These are phyloP conservation scores for Hexactinellida sp. DNA, from an alignment of 37 sponge, comb jelly and placozoan species.

Conservation along the genomic window DNA sequence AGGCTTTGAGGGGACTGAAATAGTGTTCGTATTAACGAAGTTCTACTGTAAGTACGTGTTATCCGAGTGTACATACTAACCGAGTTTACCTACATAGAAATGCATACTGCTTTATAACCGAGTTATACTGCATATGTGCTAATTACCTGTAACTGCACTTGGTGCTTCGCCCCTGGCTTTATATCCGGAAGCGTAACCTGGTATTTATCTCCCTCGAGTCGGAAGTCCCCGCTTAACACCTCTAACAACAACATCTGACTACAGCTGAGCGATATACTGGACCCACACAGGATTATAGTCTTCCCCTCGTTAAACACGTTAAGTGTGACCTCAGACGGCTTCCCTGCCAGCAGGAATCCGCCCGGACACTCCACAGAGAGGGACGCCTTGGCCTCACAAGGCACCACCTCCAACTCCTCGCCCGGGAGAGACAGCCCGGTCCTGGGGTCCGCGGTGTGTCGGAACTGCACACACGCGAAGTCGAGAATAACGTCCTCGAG, in stretches of 20 bases:
- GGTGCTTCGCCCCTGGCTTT: background rate
- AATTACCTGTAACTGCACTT: background rate
- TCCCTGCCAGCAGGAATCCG: background rate
- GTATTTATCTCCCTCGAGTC: background rate
- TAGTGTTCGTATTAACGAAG: too few species aligned
- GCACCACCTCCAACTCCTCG: background rate
- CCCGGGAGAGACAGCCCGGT: background rate
- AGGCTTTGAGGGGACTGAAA: too few species aligned
- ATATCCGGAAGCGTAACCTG: background rate
- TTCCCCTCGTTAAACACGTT: background rate
- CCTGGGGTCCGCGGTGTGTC: background rate
- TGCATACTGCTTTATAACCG: too few species aligned
- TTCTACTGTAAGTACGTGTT: too few species aligned
- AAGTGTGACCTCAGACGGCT: background rate
- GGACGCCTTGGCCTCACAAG: background rate
- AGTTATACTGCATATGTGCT: too few species aligned
- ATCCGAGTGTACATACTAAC: too few species aligned
- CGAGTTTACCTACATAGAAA: too few species aligned
- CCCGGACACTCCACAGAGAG: conserved; percentile 10
- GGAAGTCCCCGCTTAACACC: background rate
- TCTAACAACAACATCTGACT: background rate
- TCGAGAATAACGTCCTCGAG: background rate
- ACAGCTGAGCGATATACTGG: background rate
- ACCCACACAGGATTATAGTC: background rate
- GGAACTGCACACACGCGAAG: background rate